Evolutionary conservation across 2,888 invertebrate genomes (phyloP).

Genomic region (Amblyjoppa proteus): DNA sequence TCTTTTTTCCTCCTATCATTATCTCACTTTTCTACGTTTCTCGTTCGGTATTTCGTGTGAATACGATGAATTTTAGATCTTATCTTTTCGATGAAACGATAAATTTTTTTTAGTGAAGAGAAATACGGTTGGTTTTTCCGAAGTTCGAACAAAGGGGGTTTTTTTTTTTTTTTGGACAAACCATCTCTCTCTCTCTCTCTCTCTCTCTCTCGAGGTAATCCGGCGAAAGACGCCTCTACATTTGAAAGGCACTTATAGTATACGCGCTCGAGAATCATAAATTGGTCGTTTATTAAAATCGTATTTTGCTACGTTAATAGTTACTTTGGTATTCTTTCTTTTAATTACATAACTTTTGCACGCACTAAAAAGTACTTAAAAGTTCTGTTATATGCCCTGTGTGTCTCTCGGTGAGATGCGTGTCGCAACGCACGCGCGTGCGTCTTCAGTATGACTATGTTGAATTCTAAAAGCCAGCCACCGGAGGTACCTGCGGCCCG

Average conservation of each 20-base stretch:
- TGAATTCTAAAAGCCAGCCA: constrained; percentile 62
- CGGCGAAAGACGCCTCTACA: no score
- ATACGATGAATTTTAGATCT: not conserved
- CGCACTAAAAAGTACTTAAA: not conserved
- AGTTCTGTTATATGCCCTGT: not conserved
- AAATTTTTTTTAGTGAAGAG: not conserved
- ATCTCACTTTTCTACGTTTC: constrained; percentile 7
- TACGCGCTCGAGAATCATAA: not conserved
- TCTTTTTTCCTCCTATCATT: constrained; percentile 46
- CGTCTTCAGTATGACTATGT: constrained; percentile 50
- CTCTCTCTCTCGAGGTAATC: no score
- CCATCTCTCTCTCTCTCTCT: no score
- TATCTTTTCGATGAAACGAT: not conserved
- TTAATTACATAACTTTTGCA: not conserved
- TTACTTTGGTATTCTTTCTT: not conserved
- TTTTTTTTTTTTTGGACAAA: not conserved
- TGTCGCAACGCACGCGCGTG: constrained; percentile 56
- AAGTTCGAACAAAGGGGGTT: no score
- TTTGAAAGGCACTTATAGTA: no score
- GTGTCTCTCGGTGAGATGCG: constrained; percentile 27
- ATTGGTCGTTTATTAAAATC: not conserved
- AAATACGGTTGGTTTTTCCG: not conserved
- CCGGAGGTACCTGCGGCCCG: constrained; percentile 59
- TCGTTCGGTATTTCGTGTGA: not conserved
- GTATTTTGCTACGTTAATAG: no score